Evolutionary conservation across 53 echinoderm and acorn worm species (phyloP).

Genomic region (Actinopyga echinites): DNA sequence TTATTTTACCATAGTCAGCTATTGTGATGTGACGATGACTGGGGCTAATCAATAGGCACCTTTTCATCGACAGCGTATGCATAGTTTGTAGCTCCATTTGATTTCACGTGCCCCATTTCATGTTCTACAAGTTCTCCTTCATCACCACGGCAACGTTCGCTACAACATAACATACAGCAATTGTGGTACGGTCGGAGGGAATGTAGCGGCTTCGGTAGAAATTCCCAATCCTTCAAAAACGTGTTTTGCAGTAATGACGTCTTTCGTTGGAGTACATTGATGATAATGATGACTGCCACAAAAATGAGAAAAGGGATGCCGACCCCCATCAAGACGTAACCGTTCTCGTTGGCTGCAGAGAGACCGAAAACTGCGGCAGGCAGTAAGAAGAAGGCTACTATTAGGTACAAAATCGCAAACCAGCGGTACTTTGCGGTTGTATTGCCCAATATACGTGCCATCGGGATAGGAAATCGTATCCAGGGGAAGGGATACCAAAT

Average conservation of each 20-base stretch:
- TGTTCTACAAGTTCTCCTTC: no score
- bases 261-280: conserved; percentile 80
- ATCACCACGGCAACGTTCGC: no score
- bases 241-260: conserved; percentile 38
- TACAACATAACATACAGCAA: neutral
- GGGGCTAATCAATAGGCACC: no score
- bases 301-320: conserved; percentile 62
- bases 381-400: conserved; percentile 69
- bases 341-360: conserved; percentile 59
- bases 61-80: no score
- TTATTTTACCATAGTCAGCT: no score
- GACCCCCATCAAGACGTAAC: conserved; percentile 54
- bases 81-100: no score
- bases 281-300: conserved; percentile 25
- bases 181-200: conserved; percentile 56
- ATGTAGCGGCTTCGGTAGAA: conserved; percentile 72
- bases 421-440: conserved; percentile 95
- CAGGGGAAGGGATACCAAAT: conserved; percentile 92
- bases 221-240: conserved; percentile 65
- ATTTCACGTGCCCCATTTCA: no score
- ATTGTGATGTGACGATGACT: no score
- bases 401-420: conserved; percentile 89
- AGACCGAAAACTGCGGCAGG: conserved; percentile 73
- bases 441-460: conserved; percentile 80
- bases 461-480: conserved; percentile 75